A percentile compares a stretch with the other conserved stretches of the same genome.
Conservation (phyloP, 2,113 vertebrate genomes). For the Zapus hudsonius region DNA sequence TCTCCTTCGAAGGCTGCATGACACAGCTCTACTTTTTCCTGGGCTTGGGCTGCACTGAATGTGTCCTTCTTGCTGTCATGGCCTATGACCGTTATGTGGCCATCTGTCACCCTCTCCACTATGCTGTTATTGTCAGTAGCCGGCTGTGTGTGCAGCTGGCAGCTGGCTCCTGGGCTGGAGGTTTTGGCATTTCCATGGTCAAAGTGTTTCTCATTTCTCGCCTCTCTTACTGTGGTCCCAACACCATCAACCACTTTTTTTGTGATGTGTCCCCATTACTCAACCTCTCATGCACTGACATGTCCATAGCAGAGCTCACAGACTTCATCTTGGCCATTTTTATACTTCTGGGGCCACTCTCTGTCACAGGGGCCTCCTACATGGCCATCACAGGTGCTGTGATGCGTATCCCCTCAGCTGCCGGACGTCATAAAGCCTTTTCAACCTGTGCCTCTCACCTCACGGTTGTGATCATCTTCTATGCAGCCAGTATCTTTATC, state of each 20-base stretch:
- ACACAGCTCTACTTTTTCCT: constrained; percentile 82
- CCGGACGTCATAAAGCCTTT: constrained; percentile 77
- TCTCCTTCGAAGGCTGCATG: constrained; percentile 82
- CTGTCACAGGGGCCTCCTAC: constrained; percentile 76
- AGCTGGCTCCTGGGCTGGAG: constrained; percentile 73
- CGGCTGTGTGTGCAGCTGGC: constrained; percentile 64
- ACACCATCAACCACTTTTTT: constrained; percentile 80
- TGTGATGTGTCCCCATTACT: constrained; percentile 79
- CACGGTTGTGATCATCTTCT: constrained; percentile 77
- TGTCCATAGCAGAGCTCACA: constrained; percentile 74
- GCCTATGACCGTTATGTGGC: constrained; percentile 78
- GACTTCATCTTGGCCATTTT: constrained; percentile 77
- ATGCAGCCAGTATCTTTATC: constrained; percentile 75
- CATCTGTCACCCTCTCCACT: constrained; percentile 76
- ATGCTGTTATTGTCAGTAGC: constrained; percentile 67
- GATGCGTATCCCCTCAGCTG: constrained; percentile 65
- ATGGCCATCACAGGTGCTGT: constrained; percentile 71
- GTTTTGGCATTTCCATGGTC: constrained; percentile 76
- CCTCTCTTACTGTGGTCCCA: constrained; percentile 77
- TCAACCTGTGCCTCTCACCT: constrained; percentile 80
- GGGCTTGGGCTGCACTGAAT: constrained; percentile 78
- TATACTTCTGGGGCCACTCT: constrained; percentile 73
- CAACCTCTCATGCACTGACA: constrained; percentile 77
- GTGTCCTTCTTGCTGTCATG: constrained; percentile 77
- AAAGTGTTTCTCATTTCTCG: constrained; percentile 77